Conservation (phyloP, 1,140 invertebrate species). For the Cotesia typhae region DNA sequence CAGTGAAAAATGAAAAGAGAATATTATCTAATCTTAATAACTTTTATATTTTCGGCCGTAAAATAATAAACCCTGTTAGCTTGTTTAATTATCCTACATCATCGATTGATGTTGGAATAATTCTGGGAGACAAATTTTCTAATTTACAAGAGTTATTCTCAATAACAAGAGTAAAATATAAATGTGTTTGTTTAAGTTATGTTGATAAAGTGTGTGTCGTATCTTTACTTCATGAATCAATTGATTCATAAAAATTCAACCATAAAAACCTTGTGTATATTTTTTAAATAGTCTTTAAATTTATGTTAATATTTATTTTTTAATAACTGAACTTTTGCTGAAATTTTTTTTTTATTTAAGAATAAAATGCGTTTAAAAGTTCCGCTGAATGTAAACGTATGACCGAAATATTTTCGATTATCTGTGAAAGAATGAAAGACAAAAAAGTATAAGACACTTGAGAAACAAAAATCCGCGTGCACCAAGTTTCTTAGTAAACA, state of each 20-base stretch:
- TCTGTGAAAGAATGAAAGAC: too few relatives aligned
- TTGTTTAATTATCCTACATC: not conserved
- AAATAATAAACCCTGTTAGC: constrained; percentile 23
- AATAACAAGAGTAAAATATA: not conserved
- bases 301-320: constrained; percentile 2
- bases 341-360: not conserved
- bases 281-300: not conserved
- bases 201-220: not conserved
- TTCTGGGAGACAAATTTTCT: constrained; percentile 7
- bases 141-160: constrained; percentile 10
- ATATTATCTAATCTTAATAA: not conserved
- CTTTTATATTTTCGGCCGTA: constrained; percentile 15
- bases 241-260: not conserved
- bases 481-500: too few relatives aligned
- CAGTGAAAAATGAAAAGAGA: too few relatives aligned
- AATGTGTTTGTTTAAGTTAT: constrained; percentile 1
- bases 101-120: not conserved
- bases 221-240: constrained; percentile 2
- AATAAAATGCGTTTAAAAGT: not conserved
- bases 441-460: too few relatives aligned
- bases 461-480: not conserved
- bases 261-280: not conserved
- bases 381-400: not conserved
- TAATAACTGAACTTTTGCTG: not conserved
- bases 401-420: not conserved